phyloP scores from a whole-genome alignment of 2,888 invertebrate genomes.

The Quadriops clusia region DNA sequence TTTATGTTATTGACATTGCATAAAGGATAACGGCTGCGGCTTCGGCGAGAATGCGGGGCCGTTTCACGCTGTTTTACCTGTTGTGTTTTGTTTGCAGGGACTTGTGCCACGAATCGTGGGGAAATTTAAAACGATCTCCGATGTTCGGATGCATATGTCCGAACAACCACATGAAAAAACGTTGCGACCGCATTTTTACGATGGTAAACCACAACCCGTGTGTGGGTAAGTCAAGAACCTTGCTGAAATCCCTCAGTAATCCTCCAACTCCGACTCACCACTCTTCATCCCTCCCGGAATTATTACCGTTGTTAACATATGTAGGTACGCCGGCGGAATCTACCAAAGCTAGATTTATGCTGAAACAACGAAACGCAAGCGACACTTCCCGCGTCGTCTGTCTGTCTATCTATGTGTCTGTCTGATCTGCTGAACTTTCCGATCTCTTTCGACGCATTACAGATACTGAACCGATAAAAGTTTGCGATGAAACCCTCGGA shows the following conservation, averaged over 20 bases:
- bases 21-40: too few relatives aligned
- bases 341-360: too few relatives aligned
- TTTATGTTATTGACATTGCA: too few relatives aligned
- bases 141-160: conserved; percentile 91
- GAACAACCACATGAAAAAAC: conserved; percentile 81
- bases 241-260: conserved; percentile 5
- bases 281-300: conserved; percentile 5
- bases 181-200: conserved; percentile 79
- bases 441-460: too few relatives aligned
- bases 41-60: too few relatives aligned
- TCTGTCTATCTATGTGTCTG: too few relatives aligned
- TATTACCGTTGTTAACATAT: conserved; percentile 3
- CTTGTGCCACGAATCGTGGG: conserved; percentile 78
- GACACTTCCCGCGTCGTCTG: too few relatives aligned
- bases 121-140: conserved; percentile 72
- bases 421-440: too few relatives aligned
- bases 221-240: conserved; percentile 61
- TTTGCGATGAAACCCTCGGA: too few relatives aligned
- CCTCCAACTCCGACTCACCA: conserved; percentile 6
- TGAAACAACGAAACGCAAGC: too few relatives aligned
- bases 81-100: conserved; percentile 46
- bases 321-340: not conserved
- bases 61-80: not conserved
- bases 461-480: too few relatives aligned
- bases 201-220: conserved; percentile 89